phyloP scores from a whole-genome alignment of 2,797 vertebrate genomes.

The Oceanodroma leucorhoa region DNA sequence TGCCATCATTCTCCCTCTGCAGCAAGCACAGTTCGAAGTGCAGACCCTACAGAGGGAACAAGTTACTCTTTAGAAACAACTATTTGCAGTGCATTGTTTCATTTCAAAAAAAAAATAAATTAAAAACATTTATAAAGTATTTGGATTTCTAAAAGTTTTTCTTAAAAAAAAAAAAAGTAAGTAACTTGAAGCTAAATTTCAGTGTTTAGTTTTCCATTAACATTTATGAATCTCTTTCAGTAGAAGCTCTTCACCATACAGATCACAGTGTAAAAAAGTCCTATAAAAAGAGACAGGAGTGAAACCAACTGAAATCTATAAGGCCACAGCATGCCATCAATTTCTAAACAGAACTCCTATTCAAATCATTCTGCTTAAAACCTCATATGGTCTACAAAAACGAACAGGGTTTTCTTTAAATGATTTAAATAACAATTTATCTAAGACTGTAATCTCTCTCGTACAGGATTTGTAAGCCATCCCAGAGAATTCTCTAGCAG shows the following conservation, averaged over 20 bases:
- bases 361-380: constrained; percentile 34
- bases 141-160: constrained; percentile 9
- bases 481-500: constrained; percentile 39
- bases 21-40: not conserved
- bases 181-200: constrained; percentile 7
- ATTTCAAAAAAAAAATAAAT: not conserved
- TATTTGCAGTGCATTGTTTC: not conserved
- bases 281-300: constrained; percentile 24
- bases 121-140: not conserved
- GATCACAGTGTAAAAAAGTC: constrained; percentile 1
- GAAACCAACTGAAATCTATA: constrained; percentile 23
- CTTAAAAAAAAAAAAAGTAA: not conserved
- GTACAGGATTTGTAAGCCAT: constrained; percentile 49
- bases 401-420: constrained; percentile 22
- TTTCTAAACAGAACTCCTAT: constrained; percentile 50
- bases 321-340: constrained; percentile 27
- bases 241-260: not conserved
- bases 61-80: constrained; percentile 1
- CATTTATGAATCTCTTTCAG: constrained; percentile 1
- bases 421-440: constrained; percentile 53
- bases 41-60: not conserved
- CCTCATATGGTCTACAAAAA: constrained; percentile 19
- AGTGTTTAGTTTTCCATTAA: not conserved
- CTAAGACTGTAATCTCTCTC: constrained; percentile 48
- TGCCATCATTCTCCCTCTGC: not conserved